Evolutionary conservation across 2,797 vertebrate species (phyloP), one percentile per base, ranked within the genome.

Genomic region (Sparidentex hasta): DNA sequence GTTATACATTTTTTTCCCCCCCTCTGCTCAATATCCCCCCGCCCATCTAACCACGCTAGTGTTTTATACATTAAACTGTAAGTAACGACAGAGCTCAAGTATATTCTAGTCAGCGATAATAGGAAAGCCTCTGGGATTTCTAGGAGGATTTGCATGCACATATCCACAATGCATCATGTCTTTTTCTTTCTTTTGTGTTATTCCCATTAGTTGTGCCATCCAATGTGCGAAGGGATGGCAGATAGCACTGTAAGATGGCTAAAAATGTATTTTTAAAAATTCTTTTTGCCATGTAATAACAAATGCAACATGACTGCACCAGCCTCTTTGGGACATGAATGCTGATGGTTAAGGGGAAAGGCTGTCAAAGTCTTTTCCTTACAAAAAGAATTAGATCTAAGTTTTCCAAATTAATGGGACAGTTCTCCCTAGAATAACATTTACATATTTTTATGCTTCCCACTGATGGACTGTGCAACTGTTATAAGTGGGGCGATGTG

Each of bases 21-120:
- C 41, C 66, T 18, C 58, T 58, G 16, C 65, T 52, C 55, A 56
- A 76, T 50, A 67, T 86, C 69, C 41, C 27, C 27, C 27, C 68
- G 54, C 51, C 47, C 67, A 78, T 87, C 76, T 76, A 33, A 56
- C 61, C 54, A 68, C 58, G 64, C 73, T 58, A 65, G 74, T 82
- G 63, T 88, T 87, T 90, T 83, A 87, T 87, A 87, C 76, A 87
- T 90, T 88, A 81, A 91, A 90, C 84, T 90, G 74, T 86, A 92
- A 90, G 86, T 91, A 93, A 91, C 87, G 87, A 90, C 76, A 66
- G 74, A 84, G 78, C 87, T 91, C 65, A 85, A 76, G 79, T 82
- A 79, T 88, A 82, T 89, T 89, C 78, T 67, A 89, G 89, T 92
- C 88, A 91, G 90, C 82, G 25, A 83, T 91, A 84, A 90, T 83